These are phyloP conservation scores for Cetoscarus ocellatus DNA, from an alignment of 2,797 vertebrate species.

Conservation along the genomic window DNA sequence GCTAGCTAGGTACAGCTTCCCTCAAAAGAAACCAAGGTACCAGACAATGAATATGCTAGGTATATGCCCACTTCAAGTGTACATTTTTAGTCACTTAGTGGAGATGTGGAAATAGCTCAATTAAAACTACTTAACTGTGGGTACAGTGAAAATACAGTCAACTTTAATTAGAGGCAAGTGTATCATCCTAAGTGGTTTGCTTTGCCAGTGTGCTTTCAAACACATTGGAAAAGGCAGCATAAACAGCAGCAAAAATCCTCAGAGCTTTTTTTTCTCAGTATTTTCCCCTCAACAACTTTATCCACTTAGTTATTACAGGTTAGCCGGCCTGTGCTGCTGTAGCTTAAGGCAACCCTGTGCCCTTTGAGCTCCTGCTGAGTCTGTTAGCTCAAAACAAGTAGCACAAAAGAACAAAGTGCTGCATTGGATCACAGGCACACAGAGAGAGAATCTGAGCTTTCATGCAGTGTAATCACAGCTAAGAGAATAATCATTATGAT, in stretches of 20 bases:
- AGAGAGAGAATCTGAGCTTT: slow-evolving; percentile 1
- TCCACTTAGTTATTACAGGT: slow-evolving; percentile 40
- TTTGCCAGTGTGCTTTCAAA: background rate
- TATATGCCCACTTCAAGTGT: too few species aligned
- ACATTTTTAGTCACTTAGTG: too few species aligned
- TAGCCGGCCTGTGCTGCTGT: slow-evolving; percentile 16
- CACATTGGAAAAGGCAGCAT: background rate
- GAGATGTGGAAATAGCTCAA: too few species aligned
- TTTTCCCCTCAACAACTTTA: background rate
- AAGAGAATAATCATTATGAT: slow-evolving; percentile 8
- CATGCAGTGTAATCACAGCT: slow-evolving; percentile 5
- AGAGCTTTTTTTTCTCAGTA: background rate
- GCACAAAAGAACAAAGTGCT: slow-evolving; percentile 20
- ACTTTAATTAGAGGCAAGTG: too few species aligned
- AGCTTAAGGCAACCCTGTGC: slow-evolving; percentile 25
- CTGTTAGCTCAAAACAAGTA: slow-evolving; percentile 11
- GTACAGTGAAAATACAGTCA: too few species aligned
- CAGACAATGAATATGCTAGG: too few species aligned
- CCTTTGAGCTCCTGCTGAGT: slow-evolving; percentile 33
- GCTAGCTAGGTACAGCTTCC: too few species aligned
- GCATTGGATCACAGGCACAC: slow-evolving; percentile 11
- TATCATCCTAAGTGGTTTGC: too few species aligned
- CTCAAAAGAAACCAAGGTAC: too few species aligned
- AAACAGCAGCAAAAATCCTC: background rate
- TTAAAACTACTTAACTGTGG: too few species aligned